Base-by-base conservation (phyloP, 2,888 invertebrate species). In the Opisthograptis luteolata region DNA sequence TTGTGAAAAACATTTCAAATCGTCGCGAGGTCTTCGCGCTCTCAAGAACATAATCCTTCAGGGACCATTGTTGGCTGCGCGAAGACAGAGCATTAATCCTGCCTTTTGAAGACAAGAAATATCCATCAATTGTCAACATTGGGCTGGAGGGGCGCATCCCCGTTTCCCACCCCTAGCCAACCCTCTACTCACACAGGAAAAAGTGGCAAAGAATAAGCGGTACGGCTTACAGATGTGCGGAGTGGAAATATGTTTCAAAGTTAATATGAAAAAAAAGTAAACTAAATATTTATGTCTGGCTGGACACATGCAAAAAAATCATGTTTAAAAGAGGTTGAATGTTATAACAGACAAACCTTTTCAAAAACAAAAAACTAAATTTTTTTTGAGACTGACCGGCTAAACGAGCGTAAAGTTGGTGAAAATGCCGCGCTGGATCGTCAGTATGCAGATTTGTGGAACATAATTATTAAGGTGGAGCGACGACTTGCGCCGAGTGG, bases 111-210 rank as follows among this genome's bases (percentile, higher is more conserved):
- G 88, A 88, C 87, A 85, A 84, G 86, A 84, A 86, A 87, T 85
- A 89, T 89, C 89, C 89, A 90, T 90, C 89, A 90, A 87, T 87
- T 89, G 89, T 90, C 89, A 89, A 90, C 89, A 88, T 83, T 84
- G 87, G 85, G 85, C 84, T 81, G 82, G 75, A 71, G 74, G 78
- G 69, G 69, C 51, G 62, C 66, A 64, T 66, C 73, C 75, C 76
- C 68, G 57, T 69, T 66, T 53, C 50, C 71, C 44, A 17, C 66
- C 68, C 78, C 73, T 60, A 25, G 39, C 65, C 69, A 47, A 59
- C 64, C 69, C 66, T 76, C 70, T 56, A 77, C 84, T 58, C 81
- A 81, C 84, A 83, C 80, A 77, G 54, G 58, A 73, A 65, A 64
- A 63, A 51, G 37, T 37, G 69, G 14, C 88, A 86, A 65, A 87